Evolutionary conservation across 2,113 vertebrate genomes (phyloP).

Genomic region (Apistogramma diplotaenia): DNA sequence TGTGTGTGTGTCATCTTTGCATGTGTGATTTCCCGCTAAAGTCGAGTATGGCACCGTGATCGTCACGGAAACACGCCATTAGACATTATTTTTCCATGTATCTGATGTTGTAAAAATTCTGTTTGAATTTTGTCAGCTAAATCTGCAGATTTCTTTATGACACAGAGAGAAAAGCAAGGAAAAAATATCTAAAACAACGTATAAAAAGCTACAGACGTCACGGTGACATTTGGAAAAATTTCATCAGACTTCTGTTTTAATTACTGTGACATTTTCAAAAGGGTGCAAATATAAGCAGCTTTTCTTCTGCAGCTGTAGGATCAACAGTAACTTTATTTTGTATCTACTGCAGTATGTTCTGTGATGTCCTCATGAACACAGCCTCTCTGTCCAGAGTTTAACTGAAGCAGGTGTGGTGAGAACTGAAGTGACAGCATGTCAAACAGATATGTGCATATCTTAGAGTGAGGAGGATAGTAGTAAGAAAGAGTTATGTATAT

Average conservation of each 20-base stretch:
- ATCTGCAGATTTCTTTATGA: background rate
- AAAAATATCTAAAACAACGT: background rate
- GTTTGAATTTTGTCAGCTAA: background rate
- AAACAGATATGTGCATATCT: background rate
- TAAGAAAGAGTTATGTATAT: too few relatives aligned
- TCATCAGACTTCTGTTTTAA: background rate
- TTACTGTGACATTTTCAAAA: background rate
- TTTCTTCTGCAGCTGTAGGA: too few relatives aligned
- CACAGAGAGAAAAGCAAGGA: background rate
- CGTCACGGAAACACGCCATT: constrained; percentile 31
- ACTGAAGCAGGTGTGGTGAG: background rate
- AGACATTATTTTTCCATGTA: constrained; percentile 9
- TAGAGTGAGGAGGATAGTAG: background rate
- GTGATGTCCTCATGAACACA: background rate
- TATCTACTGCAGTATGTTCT: background rate
- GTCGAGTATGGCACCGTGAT: constrained; percentile 18
- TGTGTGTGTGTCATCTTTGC: constrained; percentile 3
- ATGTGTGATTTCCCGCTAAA: background rate
- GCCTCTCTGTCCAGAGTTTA: background rate
- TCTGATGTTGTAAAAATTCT: background rate
- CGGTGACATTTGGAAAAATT: background rate
- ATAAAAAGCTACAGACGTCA: background rate
- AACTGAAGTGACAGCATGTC: background rate
- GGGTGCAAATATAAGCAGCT: background rate
- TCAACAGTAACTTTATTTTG: background rate